phyloP scores from a whole-genome alignment of 2,113 vertebrate genomes.

The Equus quagga region DNA sequence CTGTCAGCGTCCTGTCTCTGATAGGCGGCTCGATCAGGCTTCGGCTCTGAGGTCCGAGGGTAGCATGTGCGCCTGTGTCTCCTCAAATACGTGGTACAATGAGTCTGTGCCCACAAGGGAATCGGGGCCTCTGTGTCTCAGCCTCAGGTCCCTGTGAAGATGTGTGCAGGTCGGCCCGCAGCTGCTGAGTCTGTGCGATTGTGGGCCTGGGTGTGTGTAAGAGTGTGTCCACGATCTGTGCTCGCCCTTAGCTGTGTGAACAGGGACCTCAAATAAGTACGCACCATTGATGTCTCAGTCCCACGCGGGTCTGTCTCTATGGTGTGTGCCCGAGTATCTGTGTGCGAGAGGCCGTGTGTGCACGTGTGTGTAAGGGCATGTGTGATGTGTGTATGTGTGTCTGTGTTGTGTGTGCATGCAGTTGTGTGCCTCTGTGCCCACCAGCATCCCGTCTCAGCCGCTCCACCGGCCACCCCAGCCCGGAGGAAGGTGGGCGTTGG shows the following conservation, averaged over 20 bases:
- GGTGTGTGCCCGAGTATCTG: background rate
- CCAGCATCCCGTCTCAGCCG: background rate
- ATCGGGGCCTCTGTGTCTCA: too few relatives aligned
- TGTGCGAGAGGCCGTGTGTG: background rate
- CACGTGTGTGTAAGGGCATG: fast-evolving
- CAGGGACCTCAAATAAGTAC: too few relatives aligned
- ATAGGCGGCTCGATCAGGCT: background rate
- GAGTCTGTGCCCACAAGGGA: background rate
- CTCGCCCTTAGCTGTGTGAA: fast-evolving
- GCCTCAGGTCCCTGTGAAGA: background rate
- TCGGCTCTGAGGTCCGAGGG: background rate
- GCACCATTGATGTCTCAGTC: background rate
- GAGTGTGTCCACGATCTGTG: fast-evolving
- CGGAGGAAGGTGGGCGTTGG: fast-evolving
- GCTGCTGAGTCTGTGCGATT: background rate
- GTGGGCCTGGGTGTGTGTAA: background rate
- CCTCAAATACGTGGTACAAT: fast-evolving
- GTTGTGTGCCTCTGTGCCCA: background rate
- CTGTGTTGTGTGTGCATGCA: background rate
- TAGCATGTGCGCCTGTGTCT: background rate
- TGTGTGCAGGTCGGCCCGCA: fast-evolving
- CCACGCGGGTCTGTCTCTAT: background rate
- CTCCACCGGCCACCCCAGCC: background rate
- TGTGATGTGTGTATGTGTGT: background rate
- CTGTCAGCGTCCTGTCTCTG: background rate